Conservation (phyloP, 2,797 vertebrate species). For the Gallirallus australis region DNA sequence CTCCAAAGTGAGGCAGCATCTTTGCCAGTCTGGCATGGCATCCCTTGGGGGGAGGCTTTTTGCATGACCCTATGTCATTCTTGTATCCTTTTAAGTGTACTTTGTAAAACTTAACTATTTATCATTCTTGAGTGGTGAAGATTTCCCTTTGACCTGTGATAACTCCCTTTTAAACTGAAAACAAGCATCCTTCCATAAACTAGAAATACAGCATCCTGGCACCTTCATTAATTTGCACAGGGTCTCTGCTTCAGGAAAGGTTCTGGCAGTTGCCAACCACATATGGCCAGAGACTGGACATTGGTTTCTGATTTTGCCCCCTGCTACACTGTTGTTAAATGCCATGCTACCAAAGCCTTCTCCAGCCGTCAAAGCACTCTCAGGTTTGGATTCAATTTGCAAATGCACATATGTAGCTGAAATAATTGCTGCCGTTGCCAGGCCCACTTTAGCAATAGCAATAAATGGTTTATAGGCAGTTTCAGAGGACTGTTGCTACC, state of each 20-base stretch:
- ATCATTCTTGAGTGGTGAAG: background rate
- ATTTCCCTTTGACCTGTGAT: background rate
- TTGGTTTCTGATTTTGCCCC: background rate
- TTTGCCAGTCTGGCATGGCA: fast-evolving
- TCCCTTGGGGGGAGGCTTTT: background rate
- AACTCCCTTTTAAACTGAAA: background rate
- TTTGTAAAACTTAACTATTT: background rate
- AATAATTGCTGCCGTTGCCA: background rate
- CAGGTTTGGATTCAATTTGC: background rate
- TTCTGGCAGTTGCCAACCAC: background rate
- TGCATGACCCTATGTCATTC: fast-evolving
- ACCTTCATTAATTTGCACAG: background rate
- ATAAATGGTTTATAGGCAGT: background rate
- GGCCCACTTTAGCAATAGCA: background rate
- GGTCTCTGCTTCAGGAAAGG: background rate
- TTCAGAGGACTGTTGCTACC: background rate
- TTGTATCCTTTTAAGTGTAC: background rate
- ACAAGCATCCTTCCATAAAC: background rate
- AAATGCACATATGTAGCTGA: background rate
- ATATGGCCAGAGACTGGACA: background rate
- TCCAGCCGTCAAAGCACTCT: background rate
- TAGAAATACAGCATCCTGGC: background rate
- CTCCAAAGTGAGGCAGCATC: background rate
- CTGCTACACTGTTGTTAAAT: background rate
- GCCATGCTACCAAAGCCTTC: background rate